phyloP scores from a whole-genome alignment of 2,797 vertebrate genomes.

The Amblyraja radiata region DNA sequence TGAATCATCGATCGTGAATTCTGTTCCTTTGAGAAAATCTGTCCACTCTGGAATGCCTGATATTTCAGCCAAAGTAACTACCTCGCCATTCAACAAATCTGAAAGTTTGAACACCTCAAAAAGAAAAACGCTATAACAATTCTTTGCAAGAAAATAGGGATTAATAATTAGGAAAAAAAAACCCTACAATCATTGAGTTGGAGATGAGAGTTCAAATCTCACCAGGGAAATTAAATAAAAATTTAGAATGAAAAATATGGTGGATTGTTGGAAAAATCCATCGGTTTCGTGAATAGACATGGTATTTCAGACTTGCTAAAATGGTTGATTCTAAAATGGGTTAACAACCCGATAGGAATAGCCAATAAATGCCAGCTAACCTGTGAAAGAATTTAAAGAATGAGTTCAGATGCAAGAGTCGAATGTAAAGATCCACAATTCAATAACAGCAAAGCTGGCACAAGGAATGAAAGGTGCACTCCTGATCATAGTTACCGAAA shows the following conservation, averaged over 20 bases:
- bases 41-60: background rate
- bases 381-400: background rate
- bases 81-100: background rate
- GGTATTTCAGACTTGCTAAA: too few relatives aligned
- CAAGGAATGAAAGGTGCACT: background rate
- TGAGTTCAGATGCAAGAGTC: background rate
- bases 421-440: background rate
- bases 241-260: too few relatives aligned
- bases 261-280: too few relatives aligned
- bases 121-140: background rate
- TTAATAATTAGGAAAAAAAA: too few relatives aligned
- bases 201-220: too few relatives aligned
- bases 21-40: background rate
- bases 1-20: background rate
- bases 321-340: too few relatives aligned
- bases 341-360: too few relatives aligned
- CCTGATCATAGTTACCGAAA: background rate
- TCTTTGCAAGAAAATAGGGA: too few relatives aligned
- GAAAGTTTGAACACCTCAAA: background rate
- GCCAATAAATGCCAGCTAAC: too few relatives aligned
- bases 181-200: too few relatives aligned
- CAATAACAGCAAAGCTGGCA: background rate
- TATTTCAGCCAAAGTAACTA: background rate
- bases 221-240: too few relatives aligned
- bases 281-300: too few relatives aligned